Conservation (phyloP, 2,113 vertebrate genomes). For the Petroica traversi region DNA sequence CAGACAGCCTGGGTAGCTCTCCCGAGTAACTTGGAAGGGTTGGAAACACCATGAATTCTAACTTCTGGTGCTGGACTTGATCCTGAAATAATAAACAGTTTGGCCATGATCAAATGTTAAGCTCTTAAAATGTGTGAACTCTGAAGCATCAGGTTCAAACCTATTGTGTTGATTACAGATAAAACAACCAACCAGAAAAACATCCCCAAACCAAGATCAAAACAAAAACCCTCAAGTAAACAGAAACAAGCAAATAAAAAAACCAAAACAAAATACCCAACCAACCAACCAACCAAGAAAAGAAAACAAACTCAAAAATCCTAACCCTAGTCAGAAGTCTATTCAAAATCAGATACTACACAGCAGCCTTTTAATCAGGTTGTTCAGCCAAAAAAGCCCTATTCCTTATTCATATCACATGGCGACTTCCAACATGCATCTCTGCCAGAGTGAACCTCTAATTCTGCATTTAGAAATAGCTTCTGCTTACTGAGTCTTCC, state of each 20-base stretch:
- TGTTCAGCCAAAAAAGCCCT: accelerated
- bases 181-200: neutral
- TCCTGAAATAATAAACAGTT: neutral
- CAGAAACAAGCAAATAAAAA: neutral
- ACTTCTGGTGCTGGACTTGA: neutral
- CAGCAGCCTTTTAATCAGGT: neutral
- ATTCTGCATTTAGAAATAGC: neutral
- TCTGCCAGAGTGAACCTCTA: neutral
- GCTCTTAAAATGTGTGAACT: neutral
- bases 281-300: neutral
- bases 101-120: neutral
- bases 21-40: neutral
- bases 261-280: neutral
- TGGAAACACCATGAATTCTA: neutral
- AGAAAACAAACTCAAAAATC: neutral
- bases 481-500: neutral
- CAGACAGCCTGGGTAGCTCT: neutral
- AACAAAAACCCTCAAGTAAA: neutral
- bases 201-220: accelerated
- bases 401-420: neutral
- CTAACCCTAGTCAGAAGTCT: neutral
- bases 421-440: neutral
- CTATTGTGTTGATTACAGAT: neutral
- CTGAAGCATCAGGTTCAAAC: neutral
- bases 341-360: neutral